Conservation (phyloP, 2,888 invertebrate species). For the Erebia palarica region DNA sequence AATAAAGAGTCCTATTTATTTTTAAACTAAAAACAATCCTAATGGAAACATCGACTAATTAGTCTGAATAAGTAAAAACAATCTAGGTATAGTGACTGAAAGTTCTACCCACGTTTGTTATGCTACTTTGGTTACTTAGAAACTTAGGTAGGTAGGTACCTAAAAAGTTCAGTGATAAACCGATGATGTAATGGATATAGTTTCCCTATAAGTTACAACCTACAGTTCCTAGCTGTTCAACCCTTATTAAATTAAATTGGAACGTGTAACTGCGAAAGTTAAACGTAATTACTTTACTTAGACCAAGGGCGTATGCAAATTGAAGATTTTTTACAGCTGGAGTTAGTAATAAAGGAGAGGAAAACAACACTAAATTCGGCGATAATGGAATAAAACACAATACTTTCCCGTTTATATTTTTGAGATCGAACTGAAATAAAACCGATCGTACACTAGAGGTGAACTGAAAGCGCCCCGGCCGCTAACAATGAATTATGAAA, state of each 20-base stretch:
- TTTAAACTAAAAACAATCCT: too few relatives aligned
- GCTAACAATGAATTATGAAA: neutral
- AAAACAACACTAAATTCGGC: neutral
- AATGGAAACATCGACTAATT: too few relatives aligned
- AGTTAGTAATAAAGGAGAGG: neutral
- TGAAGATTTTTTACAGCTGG: neutral
- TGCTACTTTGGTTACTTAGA: too few relatives aligned
- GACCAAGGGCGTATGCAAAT: neutral
- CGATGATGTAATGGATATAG: neutral
- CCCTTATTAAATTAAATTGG: neutral
- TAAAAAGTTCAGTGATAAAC: slow-evolving; percentile 9
- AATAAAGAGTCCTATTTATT: neutral
- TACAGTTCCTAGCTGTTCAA: slow-evolving; percentile 1
- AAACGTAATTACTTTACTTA: neutral
- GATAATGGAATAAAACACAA: neutral
- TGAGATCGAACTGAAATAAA: neutral
- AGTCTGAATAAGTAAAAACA: too few relatives aligned
- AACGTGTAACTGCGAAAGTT: slow-evolving; percentile 1
- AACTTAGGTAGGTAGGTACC: neutral
- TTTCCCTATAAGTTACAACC: slow-evolving; percentile 1
- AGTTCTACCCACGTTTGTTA: too few relatives aligned
- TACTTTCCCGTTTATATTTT: slow-evolving; percentile 4
- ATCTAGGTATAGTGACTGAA: too few relatives aligned
- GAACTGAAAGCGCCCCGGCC: neutral
- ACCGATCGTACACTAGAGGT: neutral